phyloP scores from a whole-genome alignment of 2,888 invertebrate species.

The Conistra vaccinii region DNA sequence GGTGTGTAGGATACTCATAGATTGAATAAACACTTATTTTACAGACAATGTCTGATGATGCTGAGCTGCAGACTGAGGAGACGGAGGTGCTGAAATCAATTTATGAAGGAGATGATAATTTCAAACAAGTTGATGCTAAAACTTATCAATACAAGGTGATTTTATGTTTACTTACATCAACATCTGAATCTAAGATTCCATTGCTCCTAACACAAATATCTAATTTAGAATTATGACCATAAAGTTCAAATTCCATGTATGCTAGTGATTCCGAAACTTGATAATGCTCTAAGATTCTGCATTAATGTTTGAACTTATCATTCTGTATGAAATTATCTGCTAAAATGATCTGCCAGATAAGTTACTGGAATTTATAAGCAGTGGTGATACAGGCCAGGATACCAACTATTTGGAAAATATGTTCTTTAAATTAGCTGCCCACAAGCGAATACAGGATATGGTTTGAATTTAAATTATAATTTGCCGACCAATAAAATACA shows the following conservation, averaged over 20 bases:
- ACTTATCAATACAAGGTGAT: conserved; percentile 97
- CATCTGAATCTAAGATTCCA: neutral
- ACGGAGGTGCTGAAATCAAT: conserved; percentile 97
- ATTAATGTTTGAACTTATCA: neutral
- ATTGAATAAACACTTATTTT: conserved; percentile 6
- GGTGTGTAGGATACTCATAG: neutral
- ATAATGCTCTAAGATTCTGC: neutral
- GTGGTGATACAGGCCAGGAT: neutral
- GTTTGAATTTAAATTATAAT: neutral
- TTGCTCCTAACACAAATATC: neutral
- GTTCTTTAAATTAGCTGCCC: neutral
- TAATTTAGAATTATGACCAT: neutral
- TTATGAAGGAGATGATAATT: conserved; percentile 97
- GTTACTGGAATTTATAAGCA: neutral
- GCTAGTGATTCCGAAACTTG: neutral
- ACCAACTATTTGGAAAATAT: neutral
- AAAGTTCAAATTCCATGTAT: neutral
- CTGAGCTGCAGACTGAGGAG: conserved; percentile 96
- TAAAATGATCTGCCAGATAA: neutral
- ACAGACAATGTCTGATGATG: conserved; percentile 84
- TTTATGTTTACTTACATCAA: conserved; percentile 77
- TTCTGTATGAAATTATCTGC: neutral
- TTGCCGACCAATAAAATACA: neutral
- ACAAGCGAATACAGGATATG: neutral
- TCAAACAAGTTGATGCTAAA: conserved; percentile 94